phyloP scores from a whole-genome alignment of 2,113 vertebrate genomes.

The human region DNA sequence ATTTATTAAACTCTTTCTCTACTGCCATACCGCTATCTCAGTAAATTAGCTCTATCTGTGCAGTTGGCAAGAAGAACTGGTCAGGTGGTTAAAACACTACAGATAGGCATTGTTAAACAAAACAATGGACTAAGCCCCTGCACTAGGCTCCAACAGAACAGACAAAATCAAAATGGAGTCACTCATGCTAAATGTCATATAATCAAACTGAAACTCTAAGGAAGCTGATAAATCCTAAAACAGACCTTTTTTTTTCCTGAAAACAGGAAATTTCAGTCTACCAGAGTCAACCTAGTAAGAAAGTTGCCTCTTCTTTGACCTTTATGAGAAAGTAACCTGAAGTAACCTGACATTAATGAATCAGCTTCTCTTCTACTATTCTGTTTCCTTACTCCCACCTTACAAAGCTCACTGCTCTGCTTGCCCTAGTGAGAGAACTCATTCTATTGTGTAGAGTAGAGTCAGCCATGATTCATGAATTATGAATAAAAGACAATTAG shows the following conservation, averaged over 20 bases:
- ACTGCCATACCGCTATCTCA: no score
- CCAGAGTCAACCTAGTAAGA: not conserved
- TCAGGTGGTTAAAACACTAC: no score
- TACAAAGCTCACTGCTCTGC: not conserved
- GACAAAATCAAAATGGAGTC: not conserved
- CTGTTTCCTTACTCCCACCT: not conserved
- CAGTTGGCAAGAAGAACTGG: no score
- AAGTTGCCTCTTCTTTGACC: not conserved
- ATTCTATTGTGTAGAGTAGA: not conserved
- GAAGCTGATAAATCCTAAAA: not conserved
- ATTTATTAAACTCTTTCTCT: no score
- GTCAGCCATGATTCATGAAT: not conserved
- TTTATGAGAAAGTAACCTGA: not conserved
- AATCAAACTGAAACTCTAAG: not conserved
- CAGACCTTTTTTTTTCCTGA: no score
- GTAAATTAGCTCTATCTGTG: no score
- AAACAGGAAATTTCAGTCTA: not conserved
- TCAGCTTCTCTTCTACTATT: not conserved
- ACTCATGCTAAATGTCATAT: not conserved
- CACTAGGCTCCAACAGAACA: no score
- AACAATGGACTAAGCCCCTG: not conserved
- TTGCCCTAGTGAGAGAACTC: not conserved
- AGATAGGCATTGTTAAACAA: not conserved
- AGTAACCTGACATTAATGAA: not conserved
- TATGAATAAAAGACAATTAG: not conserved